A percentile compares a stretch with the other conserved stretches of the same genome.
Conservation (phyloP, 2,888 invertebrate species). For the Chelonus formosanus region DNA sequence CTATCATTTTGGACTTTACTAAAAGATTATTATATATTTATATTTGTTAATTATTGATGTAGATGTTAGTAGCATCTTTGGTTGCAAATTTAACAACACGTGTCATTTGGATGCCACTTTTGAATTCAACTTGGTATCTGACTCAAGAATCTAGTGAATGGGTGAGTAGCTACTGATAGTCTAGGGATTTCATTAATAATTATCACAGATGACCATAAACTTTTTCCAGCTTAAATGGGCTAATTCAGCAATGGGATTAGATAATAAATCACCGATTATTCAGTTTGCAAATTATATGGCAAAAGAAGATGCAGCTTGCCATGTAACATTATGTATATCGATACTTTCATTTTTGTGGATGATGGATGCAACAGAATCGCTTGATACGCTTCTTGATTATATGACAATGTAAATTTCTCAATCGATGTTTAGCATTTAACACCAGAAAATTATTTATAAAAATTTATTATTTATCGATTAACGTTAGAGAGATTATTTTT, state of each 20-base stretch:
- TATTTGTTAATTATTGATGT: not conserved
- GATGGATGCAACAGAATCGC: conserved; percentile 61
- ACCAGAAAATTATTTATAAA: too few relatives aligned
- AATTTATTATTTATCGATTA: too few relatives aligned
- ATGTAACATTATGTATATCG: conserved; percentile 55
- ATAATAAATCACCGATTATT: conserved; percentile 37
- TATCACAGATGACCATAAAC: conserved; percentile 1
- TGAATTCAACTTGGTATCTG: conserved; percentile 53
- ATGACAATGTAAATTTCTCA: conserved; percentile 37
- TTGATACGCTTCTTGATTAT: conserved; percentile 56
- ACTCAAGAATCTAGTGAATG: conserved; percentile 59
- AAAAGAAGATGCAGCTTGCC: conserved; percentile 49
- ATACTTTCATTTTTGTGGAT: conserved; percentile 61
- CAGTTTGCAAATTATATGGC: conserved; percentile 53
- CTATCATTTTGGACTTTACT: not conserved
- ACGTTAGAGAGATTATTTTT: too few relatives aligned
- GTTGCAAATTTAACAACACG: conserved; percentile 57
- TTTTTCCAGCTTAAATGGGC: conserved; percentile 49
- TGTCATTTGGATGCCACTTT: conserved; percentile 58
- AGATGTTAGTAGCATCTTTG: conserved; percentile 61
- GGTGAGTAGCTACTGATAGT: conserved; percentile 43
- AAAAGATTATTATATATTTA: not conserved
- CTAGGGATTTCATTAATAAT: not conserved
- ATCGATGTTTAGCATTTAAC: too few relatives aligned
- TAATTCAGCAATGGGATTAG: conserved; percentile 48